These are phyloP conservation scores for Agrenia bidenticulata DNA, from an alignment of 2,888 invertebrate genomes.

Conservation along the genomic window DNA sequence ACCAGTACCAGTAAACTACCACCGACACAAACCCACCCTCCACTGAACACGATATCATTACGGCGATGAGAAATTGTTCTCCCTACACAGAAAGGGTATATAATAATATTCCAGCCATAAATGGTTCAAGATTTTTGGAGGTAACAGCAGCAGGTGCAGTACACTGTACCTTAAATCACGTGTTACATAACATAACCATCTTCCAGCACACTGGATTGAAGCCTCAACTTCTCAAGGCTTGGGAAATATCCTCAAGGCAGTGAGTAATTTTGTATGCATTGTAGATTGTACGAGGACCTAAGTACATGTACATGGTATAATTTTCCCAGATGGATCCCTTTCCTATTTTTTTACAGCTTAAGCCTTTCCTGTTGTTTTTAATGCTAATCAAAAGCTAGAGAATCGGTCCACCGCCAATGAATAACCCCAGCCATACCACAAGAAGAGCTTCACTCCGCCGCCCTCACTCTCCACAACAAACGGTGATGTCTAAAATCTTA, in stretches of 20 bases:
- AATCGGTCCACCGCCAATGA: background rate
- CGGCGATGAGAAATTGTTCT: no score
- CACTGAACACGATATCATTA: no score
- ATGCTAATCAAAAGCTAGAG: constrained; percentile 2
- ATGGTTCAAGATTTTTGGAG: no score
- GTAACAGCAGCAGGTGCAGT: no score
- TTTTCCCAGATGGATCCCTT: constrained; percentile 16
- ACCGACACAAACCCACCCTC: no score
- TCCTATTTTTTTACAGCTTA: background rate
- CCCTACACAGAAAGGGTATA: no score
- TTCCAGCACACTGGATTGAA: background rate
- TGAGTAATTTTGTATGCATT: no score
- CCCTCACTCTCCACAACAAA: background rate
- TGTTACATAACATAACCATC: background rate
- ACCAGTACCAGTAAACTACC: no score
- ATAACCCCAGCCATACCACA: background rate
- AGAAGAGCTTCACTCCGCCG: background rate
- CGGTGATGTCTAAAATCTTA: background rate
- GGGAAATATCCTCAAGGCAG: background rate
- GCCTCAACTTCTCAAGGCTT: background rate
- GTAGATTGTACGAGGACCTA: no score
- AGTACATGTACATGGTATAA: no score
- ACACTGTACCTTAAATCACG: no score
- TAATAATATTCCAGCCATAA: no score
- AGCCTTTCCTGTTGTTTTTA: constrained; percentile 11